Evolutionary conservation across 35 echinoderm and acorn worm genomes (phyloP).

Genomic region (Apostichopus parvimensis): DNA sequence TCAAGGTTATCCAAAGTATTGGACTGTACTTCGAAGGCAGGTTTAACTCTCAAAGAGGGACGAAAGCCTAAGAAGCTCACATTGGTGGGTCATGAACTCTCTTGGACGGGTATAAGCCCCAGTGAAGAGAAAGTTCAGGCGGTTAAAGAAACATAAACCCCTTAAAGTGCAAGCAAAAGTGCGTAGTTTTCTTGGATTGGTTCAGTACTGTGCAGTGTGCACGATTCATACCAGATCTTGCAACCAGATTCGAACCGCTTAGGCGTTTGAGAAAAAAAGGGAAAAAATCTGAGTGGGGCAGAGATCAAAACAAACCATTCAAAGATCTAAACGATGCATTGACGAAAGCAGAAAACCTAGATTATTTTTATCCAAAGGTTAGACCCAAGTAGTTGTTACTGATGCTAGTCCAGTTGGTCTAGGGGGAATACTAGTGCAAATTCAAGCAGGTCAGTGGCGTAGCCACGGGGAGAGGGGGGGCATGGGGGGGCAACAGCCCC

Average conservation of each 20-base stretch:
- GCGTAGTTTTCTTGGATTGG: conserved; percentile 73
- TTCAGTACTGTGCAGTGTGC: conserved; percentile 50
- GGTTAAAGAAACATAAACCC: not conserved
- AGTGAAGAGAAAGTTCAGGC: conserved; percentile 18
- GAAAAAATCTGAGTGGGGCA: conserved; percentile 50
- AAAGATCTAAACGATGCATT: conserved; percentile 13
- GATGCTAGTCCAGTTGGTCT: conserved; percentile 35
- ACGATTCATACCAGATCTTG: conserved; percentile 66
- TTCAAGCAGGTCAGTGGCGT: not conserved
- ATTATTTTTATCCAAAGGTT: conserved; percentile 52
- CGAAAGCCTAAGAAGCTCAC: not conserved
- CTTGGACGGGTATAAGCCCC: not conserved
- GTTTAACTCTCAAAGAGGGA: conserved; percentile 47
- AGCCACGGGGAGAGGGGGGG: too few species aligned
- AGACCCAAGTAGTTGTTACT: not conserved
- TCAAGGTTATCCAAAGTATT: conserved; percentile 48
- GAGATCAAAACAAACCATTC: conserved; percentile 42
- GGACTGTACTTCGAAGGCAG: not conserved
- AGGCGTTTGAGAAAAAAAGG: conserved; percentile 60
- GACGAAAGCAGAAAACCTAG: conserved; percentile 35
- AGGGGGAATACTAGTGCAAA: conserved; percentile 7
- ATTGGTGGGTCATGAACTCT: not conserved
- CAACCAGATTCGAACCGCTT: conserved; percentile 62
- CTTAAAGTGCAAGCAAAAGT: conserved; percentile 44
- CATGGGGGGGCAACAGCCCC: too few species aligned